phyloP scores from a whole-genome alignment of 92 coral and sea anemone genomes.

The Porites divaricata region DNA sequence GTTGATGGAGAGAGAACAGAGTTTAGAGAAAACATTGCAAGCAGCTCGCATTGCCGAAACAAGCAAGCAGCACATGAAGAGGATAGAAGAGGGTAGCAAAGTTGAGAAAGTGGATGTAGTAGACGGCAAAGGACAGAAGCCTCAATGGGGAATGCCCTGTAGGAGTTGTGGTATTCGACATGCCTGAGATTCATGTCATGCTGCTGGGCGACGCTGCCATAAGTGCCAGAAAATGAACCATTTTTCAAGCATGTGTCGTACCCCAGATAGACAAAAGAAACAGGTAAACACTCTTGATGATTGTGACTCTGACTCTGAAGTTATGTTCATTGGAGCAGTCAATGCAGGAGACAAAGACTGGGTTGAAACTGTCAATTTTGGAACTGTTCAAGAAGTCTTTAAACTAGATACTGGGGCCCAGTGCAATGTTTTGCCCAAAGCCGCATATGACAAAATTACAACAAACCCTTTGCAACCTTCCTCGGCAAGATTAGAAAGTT shows the following conservation, averaged over 20 bases:
- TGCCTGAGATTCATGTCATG: slow-evolving; percentile 23
- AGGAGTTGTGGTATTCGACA: slow-evolving; percentile 40
- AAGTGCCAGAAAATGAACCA: slow-evolving; percentile 25
- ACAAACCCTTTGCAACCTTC: no score
- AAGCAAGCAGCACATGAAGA: no score
- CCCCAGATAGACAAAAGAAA: slow-evolving; percentile 9
- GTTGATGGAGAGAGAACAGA: no score
- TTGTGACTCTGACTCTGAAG: no score
- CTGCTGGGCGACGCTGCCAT: background rate
- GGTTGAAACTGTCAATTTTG: slow-evolving; percentile 18
- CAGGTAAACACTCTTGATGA: slow-evolving; percentile 23
- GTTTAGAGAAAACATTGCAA: slow-evolving; percentile 27
- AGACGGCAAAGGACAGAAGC: no score
- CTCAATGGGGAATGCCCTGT: slow-evolving; percentile 13
- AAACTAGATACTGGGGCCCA: slow-evolving; percentile 42
- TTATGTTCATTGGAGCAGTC: no score
- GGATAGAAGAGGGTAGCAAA: no score
- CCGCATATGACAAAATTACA: no score
- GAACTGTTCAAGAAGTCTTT: slow-evolving; percentile 22
- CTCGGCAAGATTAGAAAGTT: no score
- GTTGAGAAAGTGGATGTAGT: no score
- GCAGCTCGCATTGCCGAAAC: slow-evolving; percentile 39
- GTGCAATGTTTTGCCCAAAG: background rate
- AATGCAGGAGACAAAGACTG: slow-evolving; percentile 25
- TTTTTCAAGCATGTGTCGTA: slow-evolving; percentile 44